These are phyloP conservation scores for Quadroppia sp. DNA, from an alignment of 2,888 invertebrate species.

Conservation along the genomic window DNA sequence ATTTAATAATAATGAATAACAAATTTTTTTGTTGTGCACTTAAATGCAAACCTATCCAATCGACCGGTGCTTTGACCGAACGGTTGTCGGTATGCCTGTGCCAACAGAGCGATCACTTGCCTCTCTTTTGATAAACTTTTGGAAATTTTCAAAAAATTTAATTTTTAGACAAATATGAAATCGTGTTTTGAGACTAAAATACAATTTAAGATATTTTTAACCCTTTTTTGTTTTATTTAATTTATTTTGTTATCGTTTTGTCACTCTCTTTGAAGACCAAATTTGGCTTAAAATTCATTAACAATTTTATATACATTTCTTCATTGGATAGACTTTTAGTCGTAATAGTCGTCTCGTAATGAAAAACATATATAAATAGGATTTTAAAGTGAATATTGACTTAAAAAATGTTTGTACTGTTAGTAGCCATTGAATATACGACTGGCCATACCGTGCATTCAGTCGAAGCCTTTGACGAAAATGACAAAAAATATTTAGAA, in stretches of 20 bases:
- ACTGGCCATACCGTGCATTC: not conserved
- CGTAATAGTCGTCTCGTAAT: not conserved
- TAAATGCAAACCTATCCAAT: not conserved
- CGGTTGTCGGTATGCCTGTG: not conserved
- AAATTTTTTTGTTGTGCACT: too few relatives aligned
- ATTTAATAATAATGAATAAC: not conserved
- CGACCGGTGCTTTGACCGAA: not conserved
- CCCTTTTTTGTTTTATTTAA: not conserved
- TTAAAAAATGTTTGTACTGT: too few relatives aligned
- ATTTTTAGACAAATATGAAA: not conserved
- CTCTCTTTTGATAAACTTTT: slow-evolving; percentile 11
- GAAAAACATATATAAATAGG: too few relatives aligned
- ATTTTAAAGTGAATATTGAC: too few relatives aligned
- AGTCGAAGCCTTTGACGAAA: not conserved
- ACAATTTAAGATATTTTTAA: not conserved
- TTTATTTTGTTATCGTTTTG: too few relatives aligned
- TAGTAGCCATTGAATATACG: not conserved
- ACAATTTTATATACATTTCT: not conserved
- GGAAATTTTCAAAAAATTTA: not conserved
- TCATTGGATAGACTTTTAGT: not conserved
- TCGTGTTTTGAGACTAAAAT: not conserved
- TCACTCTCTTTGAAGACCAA: too few relatives aligned
- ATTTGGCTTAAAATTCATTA: not conserved
- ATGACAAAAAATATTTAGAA: not conserved
- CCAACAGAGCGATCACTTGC: slow-evolving; percentile 7